These are phyloP conservation scores for Agapornis canus DNA, from an alignment of 2,797 vertebrate species.

Conservation along the genomic window DNA sequence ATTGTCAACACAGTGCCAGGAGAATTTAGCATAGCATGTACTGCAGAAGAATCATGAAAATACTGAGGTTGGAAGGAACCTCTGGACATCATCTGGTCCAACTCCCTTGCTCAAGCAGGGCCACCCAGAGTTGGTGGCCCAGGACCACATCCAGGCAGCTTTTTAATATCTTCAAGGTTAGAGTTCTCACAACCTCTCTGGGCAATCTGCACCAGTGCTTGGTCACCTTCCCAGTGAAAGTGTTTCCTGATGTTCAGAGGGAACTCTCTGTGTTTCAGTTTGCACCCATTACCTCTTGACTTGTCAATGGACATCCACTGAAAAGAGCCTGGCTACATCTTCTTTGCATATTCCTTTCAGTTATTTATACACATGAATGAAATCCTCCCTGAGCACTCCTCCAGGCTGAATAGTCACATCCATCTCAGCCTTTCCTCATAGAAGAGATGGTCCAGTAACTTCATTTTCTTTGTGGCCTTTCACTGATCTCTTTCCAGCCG, in stretches of 20 bases:
- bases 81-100: neutral
- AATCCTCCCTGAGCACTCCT: accelerated
- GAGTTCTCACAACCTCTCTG: neutral
- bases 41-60: neutral
- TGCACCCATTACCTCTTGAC: neutral
- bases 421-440: neutral
- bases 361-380: neutral
- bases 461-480: neutral
- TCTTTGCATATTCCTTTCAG: neutral
- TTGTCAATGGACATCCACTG: neutral
- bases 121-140: neutral
- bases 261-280: neutral
- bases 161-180: neutral
- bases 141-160: neutral
- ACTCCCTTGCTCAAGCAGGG: neutral
- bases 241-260: neutral
- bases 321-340: neutral
- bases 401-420: neutral
- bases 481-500: neutral
- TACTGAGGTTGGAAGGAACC: neutral
- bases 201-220: neutral
- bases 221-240: neutral
- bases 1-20: neutral
- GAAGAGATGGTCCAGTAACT: neutral
- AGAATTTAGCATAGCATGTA: neutral